Conservation (phyloP, 2,113 vertebrate species). For the Oncorhynchus mykiss region DNA sequence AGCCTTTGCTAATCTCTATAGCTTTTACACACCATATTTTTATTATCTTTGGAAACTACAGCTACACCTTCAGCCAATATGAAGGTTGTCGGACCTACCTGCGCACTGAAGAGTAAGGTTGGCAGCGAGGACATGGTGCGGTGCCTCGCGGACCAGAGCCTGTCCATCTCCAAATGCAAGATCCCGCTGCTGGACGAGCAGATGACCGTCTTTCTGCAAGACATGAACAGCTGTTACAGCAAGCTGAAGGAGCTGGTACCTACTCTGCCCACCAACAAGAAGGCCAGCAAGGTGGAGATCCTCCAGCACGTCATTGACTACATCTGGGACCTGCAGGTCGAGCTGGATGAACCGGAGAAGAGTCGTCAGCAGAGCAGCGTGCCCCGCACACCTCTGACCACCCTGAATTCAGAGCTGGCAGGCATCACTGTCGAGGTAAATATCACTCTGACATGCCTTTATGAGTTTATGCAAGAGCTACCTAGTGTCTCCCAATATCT, state of each 20-base stretch:
- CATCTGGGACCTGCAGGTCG: constrained; percentile 94
- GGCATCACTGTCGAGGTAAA: constrained; percentile 87
- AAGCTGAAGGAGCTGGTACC: constrained; percentile 90
- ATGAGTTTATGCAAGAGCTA: neutral
- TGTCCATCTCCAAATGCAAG: constrained; percentile 83
- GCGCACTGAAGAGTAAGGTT: constrained; percentile 81
- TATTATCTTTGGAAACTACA: constrained; percentile 52
- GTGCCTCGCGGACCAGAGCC: constrained; percentile 83
- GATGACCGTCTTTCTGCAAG: constrained; percentile 86
- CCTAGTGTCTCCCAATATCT: neutral
- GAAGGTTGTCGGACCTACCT: constrained; percentile 82
- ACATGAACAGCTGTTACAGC: constrained; percentile 97
- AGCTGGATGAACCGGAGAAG: constrained; percentile 82
- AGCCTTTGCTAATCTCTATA: neutral
- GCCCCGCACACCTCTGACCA: constrained; percentile 76
- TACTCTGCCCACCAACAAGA: constrained; percentile 89
- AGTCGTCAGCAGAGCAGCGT: constrained; percentile 63
- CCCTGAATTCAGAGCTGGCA: constrained; percentile 81
- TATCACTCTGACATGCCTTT: constrained; percentile 19
- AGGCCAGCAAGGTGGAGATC: constrained; percentile 92
- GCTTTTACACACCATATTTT: neutral
- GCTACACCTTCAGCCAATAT: constrained; percentile 52
- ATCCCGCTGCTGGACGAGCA: constrained; percentile 81
- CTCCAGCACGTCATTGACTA: constrained; percentile 96
- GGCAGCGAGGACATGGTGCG: constrained; percentile 79